Evolutionary conservation across 2,888 invertebrate genomes (phyloP), one percentile per base, ranked within the genome.

Genomic region (Saturnia japonica): DNA sequence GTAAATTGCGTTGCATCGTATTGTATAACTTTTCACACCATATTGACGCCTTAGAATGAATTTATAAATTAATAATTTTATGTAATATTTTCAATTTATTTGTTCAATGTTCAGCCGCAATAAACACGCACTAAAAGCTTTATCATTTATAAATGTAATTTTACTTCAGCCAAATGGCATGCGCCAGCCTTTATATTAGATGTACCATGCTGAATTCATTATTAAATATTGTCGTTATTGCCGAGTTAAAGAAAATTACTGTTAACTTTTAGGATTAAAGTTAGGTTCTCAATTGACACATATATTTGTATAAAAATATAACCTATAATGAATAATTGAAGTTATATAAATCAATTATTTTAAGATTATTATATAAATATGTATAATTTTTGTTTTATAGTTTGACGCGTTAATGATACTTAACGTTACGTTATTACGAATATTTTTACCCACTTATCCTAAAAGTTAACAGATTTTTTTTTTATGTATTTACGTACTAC

Each of bases 121-220:
- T 25, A 47, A 47, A 28, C 19, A 54, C 11, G 51, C 45, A 68
- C 68, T 42, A 60, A 71, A 60, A 76, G 70, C 77, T 78, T 78
- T 71, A 74, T 77, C 72, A 64, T 66, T 76, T 74, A 75, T 70
- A 34, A 34, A 34, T 34, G 34, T 34, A 71, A 72, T 74, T 74
- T 77, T 79, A 72, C 77, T 80, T 79, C 76, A 78, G 40, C 80
- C 77, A 68, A 71, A 73, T 76, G 79, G 83, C 84, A 83, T 86
- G 70, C n/a, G n/a, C 42, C 43, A 62, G 40, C 16, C 22, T 76
- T 77, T 75, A 75, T 77, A 54, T 68, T 68, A 72, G 72, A 75
- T 79, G 74, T 76, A 82, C 75, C 82, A 80, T 81, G 79, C 80
- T 83, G 76, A 77, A 71, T 72, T 70, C 72, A 51, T 51, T 51